Percentiles rank a stretch among this genome's conserved stretches.
Evolutionary conservation across 1,140 invertebrate species (phyloP).

Genomic region (Hyphantria cunea): DNA sequence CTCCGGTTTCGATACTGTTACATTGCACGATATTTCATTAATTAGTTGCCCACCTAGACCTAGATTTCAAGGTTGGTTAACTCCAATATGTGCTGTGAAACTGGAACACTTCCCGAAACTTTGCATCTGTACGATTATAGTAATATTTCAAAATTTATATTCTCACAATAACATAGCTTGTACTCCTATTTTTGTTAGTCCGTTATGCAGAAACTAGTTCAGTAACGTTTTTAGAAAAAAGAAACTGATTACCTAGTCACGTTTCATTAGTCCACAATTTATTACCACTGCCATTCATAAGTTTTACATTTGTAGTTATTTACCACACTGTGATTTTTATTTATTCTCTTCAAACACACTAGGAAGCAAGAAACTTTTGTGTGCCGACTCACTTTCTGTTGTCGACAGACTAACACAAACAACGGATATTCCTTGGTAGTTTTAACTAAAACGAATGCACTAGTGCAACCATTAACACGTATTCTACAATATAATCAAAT

Average conservation of each 20-base stretch:
- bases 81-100: constrained; percentile 16
- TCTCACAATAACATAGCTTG: not conserved
- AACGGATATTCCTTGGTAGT: constrained; percentile 1
- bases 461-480: constrained; percentile 14
- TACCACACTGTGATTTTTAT: not conserved
- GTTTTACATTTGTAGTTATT: not conserved
- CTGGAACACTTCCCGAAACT: constrained; percentile 21
- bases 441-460: constrained; percentile 17
- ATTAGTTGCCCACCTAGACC: constrained; percentile 27
- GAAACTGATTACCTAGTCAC: no score
- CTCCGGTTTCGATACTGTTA: constrained; percentile 23
- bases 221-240: no score
- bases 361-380: no score
- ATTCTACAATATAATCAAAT: constrained; percentile 16
- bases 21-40: constrained; percentile 23
- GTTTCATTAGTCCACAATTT: not conserved
- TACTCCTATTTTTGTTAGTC: not conserved
- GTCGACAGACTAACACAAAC: constrained; percentile 2
- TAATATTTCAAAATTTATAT: no score
- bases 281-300: not conserved
- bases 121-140: not conserved
- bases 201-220: no score
- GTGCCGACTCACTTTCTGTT: no score
- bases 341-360: not conserved
- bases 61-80: constrained; percentile 25